These are phyloP conservation scores for Spilogale gracilis DNA, from an alignment of 2,113 vertebrate species.

Conservation along the genomic window DNA sequence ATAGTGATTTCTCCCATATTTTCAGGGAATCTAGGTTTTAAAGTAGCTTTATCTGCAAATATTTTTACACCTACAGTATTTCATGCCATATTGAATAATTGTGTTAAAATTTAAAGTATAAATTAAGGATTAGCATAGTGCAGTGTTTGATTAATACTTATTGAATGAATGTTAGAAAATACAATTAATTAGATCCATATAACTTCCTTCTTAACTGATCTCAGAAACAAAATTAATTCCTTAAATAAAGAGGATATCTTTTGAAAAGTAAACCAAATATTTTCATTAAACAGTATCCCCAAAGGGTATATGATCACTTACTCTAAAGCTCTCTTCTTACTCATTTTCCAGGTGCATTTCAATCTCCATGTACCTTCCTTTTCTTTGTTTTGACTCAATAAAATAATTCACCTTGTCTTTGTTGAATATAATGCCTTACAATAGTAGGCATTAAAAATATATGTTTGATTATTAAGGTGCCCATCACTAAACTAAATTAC, in stretches of 20 bases:
- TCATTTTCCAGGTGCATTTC: not conserved
- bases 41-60: not conserved
- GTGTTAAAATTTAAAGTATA: slow-evolving; percentile 28
- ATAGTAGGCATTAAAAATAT: not conserved
- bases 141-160: not conserved
- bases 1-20: not conserved
- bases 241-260: slow-evolving; percentile 43
- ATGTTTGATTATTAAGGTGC: not conserved
- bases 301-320: not conserved
- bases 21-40: not conserved
- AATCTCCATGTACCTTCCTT: not conserved
- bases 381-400: not conserved
- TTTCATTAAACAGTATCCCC: not conserved
- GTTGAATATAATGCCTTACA: not conserved
- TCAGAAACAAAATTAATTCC: slow-evolving; percentile 5
- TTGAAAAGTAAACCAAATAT: not conserved
- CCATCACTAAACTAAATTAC: not conserved
- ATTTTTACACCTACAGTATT: not conserved
- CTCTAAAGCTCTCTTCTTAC: slow-evolving; percentile 2
- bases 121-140: not conserved
- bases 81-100: not conserved
- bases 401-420: not conserved
- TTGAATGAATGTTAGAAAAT: slow-evolving; percentile 19
- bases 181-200: not conserved
- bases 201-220: not conserved